Evolutionary conservation across 2,113 vertebrate species (phyloP).

Genomic region (Alosa alosa): DNA sequence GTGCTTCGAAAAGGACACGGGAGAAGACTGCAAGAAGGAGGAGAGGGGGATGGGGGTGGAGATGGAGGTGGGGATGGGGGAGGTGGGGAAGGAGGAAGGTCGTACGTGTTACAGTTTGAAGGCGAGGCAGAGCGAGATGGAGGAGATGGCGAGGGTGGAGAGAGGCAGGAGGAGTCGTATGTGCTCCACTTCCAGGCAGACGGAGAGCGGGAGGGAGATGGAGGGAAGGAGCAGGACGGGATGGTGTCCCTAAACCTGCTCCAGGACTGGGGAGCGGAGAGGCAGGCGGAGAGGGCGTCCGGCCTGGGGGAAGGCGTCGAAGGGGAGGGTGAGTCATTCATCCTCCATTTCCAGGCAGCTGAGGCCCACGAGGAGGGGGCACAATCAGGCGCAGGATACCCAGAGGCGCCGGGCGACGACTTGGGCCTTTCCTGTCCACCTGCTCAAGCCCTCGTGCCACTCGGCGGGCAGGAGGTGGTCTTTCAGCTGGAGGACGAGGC

Average conservation of each 20-base stretch:
- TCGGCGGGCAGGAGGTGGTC: slow-evolving; percentile 69
- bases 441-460: slow-evolving; percentile 61
- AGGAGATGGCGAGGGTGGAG: slow-evolving; percentile 45
- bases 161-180: slow-evolving; percentile 60
- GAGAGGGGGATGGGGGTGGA: slow-evolving; percentile 49
- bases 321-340: slow-evolving; percentile 64
- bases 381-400: slow-evolving; percentile 43
- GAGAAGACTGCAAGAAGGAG: slow-evolving; percentile 45
- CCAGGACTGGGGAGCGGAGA: slow-evolving; percentile 64
- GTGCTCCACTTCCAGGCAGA: slow-evolving; percentile 68
- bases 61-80: slow-evolving; percentile 39
- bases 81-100: slow-evolving; percentile 47
- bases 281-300: slow-evolving; percentile 44
- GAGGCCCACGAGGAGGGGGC: slow-evolving; percentile 54
- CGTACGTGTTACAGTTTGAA: slow-evolving; percentile 71
- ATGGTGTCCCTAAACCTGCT: slow-evolving; percentile 70
- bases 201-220: slow-evolving; percentile 54
- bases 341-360: slow-evolving; percentile 70
- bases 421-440: slow-evolving; percentile 65
- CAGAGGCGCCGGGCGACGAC: slow-evolving; percentile 53
- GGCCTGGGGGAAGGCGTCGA: slow-evolving; percentile 45
- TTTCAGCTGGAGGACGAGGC: slow-evolving; percentile 67
- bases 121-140: slow-evolving; percentile 50
- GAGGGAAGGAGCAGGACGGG: slow-evolving; percentile 51
- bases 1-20: slow-evolving; percentile 66